phyloP scores from a whole-genome alignment of 2,797 vertebrate genomes.

The Alca torda region DNA sequence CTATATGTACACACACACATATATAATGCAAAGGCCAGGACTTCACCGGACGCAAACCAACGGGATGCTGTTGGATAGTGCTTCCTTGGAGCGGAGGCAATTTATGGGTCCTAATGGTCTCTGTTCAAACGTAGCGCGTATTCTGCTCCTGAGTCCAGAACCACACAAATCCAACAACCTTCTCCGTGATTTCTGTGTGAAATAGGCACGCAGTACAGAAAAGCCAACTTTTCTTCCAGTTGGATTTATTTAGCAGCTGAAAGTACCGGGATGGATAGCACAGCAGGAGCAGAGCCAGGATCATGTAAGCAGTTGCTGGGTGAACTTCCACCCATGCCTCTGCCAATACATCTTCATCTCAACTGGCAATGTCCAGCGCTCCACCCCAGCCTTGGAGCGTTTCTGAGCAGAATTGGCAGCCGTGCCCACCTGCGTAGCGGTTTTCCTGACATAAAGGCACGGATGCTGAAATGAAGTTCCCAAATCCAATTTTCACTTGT shows the following conservation, averaged over 20 bases:
- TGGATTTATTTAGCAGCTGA: neutral
- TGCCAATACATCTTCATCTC: neutral
- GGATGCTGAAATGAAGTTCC: neutral
- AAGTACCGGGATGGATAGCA: neutral
- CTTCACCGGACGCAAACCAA: neutral
- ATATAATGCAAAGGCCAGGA: neutral
- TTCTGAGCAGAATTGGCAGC: neutral
- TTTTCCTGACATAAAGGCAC: neutral
- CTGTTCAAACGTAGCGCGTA: neutral
- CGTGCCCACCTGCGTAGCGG: neutral
- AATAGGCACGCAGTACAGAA: neutral
- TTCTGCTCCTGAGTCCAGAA: neutral
- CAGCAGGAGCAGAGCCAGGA: neutral
- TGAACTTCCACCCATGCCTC: neutral
- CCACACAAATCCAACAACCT: neutral
- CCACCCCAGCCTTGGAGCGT: neutral
- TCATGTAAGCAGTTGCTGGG: neutral
- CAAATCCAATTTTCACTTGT: neutral
- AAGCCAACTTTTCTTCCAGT: neutral
- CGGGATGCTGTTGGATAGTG: accelerated
- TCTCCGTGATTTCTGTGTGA: neutral
- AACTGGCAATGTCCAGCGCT: neutral
- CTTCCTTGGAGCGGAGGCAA: neutral
- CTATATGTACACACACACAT: accelerated
- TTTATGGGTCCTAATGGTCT: neutral